phyloP scores from a whole-genome alignment of 2,888 invertebrate genomes.

The Euphydryas editha region DNA sequence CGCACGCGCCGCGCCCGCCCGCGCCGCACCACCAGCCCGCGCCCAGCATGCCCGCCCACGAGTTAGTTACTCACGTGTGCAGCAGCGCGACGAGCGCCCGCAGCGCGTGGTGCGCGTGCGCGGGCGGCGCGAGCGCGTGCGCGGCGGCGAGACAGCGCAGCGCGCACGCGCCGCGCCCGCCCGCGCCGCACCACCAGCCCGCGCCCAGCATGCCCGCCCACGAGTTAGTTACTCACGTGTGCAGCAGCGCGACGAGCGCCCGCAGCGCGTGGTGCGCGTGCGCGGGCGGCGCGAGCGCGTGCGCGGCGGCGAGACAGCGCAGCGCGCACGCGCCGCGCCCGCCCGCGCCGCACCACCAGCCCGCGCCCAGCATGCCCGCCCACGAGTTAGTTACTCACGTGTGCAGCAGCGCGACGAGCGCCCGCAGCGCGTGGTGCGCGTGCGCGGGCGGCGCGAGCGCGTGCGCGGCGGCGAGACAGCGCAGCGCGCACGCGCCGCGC shows the following conservation, averaged over 20 bases:
- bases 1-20: constrained; percentile 66
- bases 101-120: constrained; percentile 47
- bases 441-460: too few relatives aligned
- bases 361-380: too few relatives aligned
- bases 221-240: constrained; percentile 57
- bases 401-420: too few relatives aligned
- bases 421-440: too few relatives aligned
- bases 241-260: constrained; percentile 60
- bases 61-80: too few relatives aligned
- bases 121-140: constrained; percentile 54
- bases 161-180: too few relatives aligned
- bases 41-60: constrained; percentile 60
- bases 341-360: too few relatives aligned
- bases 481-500: too few relatives aligned
- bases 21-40: constrained; percentile 79
- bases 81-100: constrained; percentile 61
- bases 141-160: constrained; percentile 64
- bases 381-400: constrained; percentile 56
- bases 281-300: constrained; percentile 52
- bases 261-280: constrained; percentile 51
- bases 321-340: too few relatives aligned
- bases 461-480: too few relatives aligned
- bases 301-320: constrained; percentile 64
- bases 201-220: too few relatives aligned
- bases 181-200: too few relatives aligned